Evolutionary conservation across 92 coral and sea anemone genomes (phyloP).

Genomic region (Porites evermanni): DNA sequence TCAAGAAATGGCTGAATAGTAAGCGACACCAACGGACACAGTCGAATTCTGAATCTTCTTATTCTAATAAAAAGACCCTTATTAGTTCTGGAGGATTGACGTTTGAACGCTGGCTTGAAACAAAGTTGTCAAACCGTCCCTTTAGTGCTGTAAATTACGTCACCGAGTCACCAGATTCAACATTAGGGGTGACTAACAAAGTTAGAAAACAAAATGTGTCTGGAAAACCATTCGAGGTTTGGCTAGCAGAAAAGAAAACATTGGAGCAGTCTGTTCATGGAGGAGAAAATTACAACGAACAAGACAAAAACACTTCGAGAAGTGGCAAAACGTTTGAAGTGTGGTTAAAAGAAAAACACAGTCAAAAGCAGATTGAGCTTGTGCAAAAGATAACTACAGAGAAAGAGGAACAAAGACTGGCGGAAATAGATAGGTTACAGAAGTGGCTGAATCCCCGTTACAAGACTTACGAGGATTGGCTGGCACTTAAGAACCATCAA

Average conservation of each 20-base stretch:
- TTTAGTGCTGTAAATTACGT: constrained; percentile 51
- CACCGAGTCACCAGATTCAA: constrained; percentile 46
- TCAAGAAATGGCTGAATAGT: constrained; percentile 83
- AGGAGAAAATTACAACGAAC: constrained; percentile 8
- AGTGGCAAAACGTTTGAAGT: constrained; percentile 82
- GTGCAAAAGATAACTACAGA: constrained; percentile 80
- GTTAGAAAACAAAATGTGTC: constrained; percentile 57
- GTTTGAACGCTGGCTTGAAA: constrained; percentile 92
- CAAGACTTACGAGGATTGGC: constrained; percentile 95
- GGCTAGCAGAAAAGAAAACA: constrained; percentile 85
- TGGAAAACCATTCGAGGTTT: constrained; percentile 75
- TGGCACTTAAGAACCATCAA: constrained; percentile 82
- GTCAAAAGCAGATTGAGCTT: constrained; percentile 71
- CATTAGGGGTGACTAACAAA: constrained; percentile 15
- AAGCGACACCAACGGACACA: constrained; percentile 62
- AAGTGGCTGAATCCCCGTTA: constrained; percentile 81
- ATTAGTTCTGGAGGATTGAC: constrained; percentile 78
- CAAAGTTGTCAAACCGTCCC: constrained; percentile 56
- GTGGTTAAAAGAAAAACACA: constrained; percentile 90
- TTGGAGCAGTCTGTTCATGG: constrained; percentile 33
- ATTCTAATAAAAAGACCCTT: constrained; percentile 51
- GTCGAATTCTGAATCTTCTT: constrained; percentile 64
- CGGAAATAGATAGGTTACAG: constrained; percentile 64
- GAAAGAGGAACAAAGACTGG: constrained; percentile 64
- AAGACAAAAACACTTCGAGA: constrained; percentile 40